Evolutionary conservation across 2,113 vertebrate genomes (phyloP).

Genomic region (Vulpes ferrilata): DNA sequence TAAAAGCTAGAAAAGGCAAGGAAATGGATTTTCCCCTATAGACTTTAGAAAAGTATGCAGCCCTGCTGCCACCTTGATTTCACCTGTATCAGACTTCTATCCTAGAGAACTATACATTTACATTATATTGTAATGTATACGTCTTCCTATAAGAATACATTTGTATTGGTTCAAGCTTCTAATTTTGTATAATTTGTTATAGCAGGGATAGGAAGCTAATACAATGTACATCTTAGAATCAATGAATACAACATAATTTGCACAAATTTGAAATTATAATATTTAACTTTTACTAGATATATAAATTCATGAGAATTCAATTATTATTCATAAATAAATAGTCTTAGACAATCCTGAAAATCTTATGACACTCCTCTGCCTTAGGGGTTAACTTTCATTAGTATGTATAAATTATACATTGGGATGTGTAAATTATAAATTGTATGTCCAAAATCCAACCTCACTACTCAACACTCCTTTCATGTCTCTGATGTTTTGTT

Average conservation of each 20-base stretch:
- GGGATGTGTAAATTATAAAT: not conserved
- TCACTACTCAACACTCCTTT: not conserved
- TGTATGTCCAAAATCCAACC: not conserved
- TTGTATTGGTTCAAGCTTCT: not conserved
- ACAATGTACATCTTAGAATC: not conserved
- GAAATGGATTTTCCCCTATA: not conserved
- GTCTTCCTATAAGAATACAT: not conserved
- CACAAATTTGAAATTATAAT: slow-evolving; percentile 36
- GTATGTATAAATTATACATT: not conserved
- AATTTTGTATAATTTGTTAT: not conserved
- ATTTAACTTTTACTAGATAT: slow-evolving; percentile 39
- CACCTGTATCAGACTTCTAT: not conserved
- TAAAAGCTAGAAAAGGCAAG: not conserved
- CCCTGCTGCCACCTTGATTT: not conserved
- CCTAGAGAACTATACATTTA: not conserved
- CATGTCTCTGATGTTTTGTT: not conserved
- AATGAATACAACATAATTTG: not conserved
- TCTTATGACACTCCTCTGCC: not conserved
- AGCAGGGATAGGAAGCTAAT: not conserved
- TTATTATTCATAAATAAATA: slow-evolving; percentile 31
- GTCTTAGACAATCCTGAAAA: slow-evolving; percentile 20
- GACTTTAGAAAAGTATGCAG: not conserved
- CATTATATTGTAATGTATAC: no score
- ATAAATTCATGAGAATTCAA: slow-evolving; percentile 51
- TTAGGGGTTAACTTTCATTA: not conserved